Evolutionary conservation across 35 echinoderm and acorn worm genomes (phyloP).

Genomic region (Chiridota heheva): DNA sequence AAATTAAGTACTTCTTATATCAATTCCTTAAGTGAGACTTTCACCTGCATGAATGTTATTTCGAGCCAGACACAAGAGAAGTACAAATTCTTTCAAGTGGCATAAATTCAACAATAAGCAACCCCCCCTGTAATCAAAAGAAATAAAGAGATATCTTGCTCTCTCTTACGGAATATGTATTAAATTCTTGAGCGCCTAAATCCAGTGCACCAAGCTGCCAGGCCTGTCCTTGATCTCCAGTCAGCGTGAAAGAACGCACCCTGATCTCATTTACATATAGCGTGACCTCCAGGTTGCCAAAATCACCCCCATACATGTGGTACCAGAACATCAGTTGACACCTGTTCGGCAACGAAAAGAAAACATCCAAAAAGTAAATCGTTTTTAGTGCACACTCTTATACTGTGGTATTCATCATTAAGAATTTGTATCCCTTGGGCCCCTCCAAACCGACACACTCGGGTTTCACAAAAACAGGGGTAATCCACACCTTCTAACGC

Average conservation of each 20-base stretch:
- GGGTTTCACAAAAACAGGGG: too few species aligned
- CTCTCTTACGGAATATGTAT: conserved; percentile 69
- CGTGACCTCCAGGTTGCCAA: conserved; percentile 55
- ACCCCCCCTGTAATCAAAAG: not conserved
- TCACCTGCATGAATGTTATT: too few species aligned
- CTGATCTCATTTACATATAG: conserved; percentile 64
- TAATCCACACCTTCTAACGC: too few species aligned
- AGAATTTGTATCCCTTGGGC: too few species aligned
- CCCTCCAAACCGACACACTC: too few species aligned
- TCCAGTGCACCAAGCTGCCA: conserved; percentile 65
- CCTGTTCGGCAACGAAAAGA: not conserved
- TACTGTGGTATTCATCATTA: not conserved
- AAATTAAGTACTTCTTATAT: too few species aligned
- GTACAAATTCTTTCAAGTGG: too few species aligned
- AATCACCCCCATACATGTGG: conserved; percentile 39
- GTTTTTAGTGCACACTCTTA: not conserved
- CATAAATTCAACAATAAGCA: not conserved
- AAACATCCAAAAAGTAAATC: not conserved
- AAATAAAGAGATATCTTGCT: not conserved
- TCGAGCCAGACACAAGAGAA: too few species aligned
- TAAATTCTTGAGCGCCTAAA: conserved; percentile 64
- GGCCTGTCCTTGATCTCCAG: conserved; percentile 65
- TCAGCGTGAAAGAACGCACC: conserved; percentile 11
- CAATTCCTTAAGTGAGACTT: too few species aligned
- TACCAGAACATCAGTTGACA: conserved; percentile 25